Evolutionary conservation across 2,113 vertebrate species (phyloP), one percentile per base, ranked within the genome.

Genomic region (Clarias gariepinus): DNA sequence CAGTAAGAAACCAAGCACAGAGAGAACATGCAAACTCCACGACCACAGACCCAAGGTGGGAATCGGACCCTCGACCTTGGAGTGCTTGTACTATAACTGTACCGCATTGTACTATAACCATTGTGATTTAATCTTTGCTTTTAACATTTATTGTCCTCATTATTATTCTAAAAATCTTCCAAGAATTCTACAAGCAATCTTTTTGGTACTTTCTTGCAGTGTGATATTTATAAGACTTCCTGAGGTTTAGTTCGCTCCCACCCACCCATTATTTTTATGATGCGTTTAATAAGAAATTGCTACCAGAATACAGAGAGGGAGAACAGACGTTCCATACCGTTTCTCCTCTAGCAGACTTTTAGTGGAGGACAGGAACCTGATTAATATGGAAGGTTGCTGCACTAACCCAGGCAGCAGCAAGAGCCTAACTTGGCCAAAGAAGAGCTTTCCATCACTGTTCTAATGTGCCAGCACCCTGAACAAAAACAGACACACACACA

Each of bases 401-500:
- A 73, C 28, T 58, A 58, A 57, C 66, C 15, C 10, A 36, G 9
- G 76, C 52, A 58, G 61, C 61, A 23, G 63, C 0, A 69, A 18
- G 25, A 58, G 81, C 30, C 11, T 60, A 73, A 63, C 78, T 73
- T 73, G 64, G 84, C 73, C 58, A 36, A 60, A 71, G 57, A 55
- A 2, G 18, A 81, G 78, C 55, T 86, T 81, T 86, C 66, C 78
- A 81, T 81, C 36, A 21, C 66, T 68, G 63, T 81, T 86, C n/a
- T 71, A 73, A 71, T 30, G 81, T 21, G 58, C 53, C 80, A 87
- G 81, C n/a, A 57, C 74, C 53, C 47, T 81, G 76, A 90, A 86
- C 84, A 87, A 82, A 89, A 61, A 82, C 86, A 81, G 63, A 85
- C 52, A 85, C 47, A 66, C 53, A 71, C 66, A 84, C 41, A 66